These are phyloP conservation scores for Euproctis similis DNA, from an alignment of 2,888 invertebrate species.

Conservation along the genomic window DNA sequence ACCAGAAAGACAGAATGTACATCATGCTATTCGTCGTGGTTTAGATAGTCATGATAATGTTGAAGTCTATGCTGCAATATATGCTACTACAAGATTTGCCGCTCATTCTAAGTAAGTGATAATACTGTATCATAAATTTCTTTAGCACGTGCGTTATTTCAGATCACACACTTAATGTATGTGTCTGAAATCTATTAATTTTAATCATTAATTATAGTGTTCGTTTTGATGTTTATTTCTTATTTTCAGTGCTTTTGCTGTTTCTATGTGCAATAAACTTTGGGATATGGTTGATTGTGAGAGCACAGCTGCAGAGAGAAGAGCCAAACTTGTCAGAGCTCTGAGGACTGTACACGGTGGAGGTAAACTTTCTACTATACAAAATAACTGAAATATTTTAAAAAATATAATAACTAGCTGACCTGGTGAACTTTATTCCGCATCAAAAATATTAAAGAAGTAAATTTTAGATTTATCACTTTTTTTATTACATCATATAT, in stretches of 20 bases:
- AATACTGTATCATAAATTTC: no score
- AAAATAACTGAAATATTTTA: no score
- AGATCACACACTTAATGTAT: no score
- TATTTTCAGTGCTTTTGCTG: slow-evolving; percentile 87
- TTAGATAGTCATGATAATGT: slow-evolving; percentile 96
- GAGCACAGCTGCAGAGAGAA: slow-evolving; percentile 93
- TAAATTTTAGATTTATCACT: no score
- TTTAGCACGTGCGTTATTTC: no score
- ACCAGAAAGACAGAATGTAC: slow-evolving; percentile 94
- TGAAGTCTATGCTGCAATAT: slow-evolving; percentile 97
- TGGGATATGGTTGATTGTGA: slow-evolving; percentile 96
- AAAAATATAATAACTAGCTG: no score
- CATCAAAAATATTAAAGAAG: no score
- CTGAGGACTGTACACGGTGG: slow-evolving; percentile 95
- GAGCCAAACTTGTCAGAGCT: slow-evolving; percentile 92
- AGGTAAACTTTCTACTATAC: slow-evolving; percentile 44
- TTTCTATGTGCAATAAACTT: slow-evolving; percentile 95
- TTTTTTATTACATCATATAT: no score
- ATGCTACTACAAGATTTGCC: slow-evolving; percentile 95
- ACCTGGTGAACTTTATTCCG: no score
- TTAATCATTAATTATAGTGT: no score
- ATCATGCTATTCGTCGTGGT: slow-evolving; percentile 93
- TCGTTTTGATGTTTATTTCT: neutral
- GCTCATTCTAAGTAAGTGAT: slow-evolving; percentile 92
- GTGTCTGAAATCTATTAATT: no score